phyloP scores from a whole-genome alignment of 1,140 invertebrate genomes.

The Drosophila quadrilineata region DNA sequence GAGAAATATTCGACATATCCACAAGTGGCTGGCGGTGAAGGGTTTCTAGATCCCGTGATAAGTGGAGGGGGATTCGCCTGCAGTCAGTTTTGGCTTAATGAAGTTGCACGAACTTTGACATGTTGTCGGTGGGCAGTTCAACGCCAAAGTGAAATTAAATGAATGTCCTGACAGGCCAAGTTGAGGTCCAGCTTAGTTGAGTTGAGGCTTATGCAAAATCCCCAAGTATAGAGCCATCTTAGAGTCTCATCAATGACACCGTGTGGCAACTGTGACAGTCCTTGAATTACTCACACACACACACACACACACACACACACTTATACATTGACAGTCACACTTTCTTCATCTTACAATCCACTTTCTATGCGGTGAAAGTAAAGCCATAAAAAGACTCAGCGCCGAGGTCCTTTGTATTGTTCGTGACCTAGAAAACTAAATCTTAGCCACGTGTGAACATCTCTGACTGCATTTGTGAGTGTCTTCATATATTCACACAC shows the following conservation, averaged over 20 bases:
- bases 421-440: slow-evolving; percentile 44
- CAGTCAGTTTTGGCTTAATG: slow-evolving; percentile 64
- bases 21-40: slow-evolving; percentile 60
- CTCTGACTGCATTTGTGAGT: slow-evolving; percentile 7
- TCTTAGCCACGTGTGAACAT: slow-evolving; percentile 11
- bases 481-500: too few relatives aligned
- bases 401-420: slow-evolving; percentile 31
- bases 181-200: neutral
- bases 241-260: slow-evolving; percentile 29
- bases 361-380: slow-evolving; percentile 46
- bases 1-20: slow-evolving; percentile 40
- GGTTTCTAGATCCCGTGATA: slow-evolving; percentile 8
- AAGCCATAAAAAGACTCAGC: slow-evolving; percentile 48
- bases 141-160: slow-evolving; percentile 57
- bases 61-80: slow-evolving; percentile 27
- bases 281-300: slow-evolving; percentile 8
- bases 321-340: neutral
- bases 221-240: too few relatives aligned
- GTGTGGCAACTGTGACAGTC: neutral
- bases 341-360: slow-evolving; percentile 1
- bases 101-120: slow-evolving; percentile 66
- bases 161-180: slow-evolving; percentile 19
- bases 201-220: slow-evolving; percentile 25
- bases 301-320: neutral
- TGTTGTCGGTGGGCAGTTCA: slow-evolving; percentile 21